Evolutionary conservation across 53 echinoderm and acorn worm genomes (phyloP).

Genomic region (Mesocentrotus franciscanus): DNA sequence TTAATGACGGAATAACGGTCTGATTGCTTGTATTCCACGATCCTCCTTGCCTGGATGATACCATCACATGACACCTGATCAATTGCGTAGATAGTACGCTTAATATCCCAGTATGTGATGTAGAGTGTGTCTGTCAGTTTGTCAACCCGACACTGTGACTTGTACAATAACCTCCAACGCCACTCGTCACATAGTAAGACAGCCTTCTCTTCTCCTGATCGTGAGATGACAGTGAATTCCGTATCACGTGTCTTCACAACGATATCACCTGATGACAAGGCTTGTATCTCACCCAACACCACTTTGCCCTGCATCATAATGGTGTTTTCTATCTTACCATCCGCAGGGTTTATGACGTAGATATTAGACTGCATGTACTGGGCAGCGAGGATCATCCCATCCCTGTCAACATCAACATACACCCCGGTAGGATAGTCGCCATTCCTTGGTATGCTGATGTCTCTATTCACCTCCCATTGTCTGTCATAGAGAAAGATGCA

Average conservation of each 20-base stretch:
- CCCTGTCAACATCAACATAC: slow-evolving; percentile 6
- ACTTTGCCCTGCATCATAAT: background rate
- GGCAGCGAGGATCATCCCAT: slow-evolving; percentile 52
- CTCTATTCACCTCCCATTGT: background rate
- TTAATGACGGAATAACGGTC: background rate
- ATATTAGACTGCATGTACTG: background rate
- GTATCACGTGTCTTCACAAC: background rate
- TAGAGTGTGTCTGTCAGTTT: slow-evolving; percentile 36
- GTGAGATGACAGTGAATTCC: background rate
- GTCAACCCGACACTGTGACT: background rate
- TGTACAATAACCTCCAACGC: too few relatives aligned
- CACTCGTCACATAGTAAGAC: background rate
- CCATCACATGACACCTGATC: slow-evolving; percentile 25
- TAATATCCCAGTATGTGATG: background rate
- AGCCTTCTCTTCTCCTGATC: slow-evolving; percentile 14
- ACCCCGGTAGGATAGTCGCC: background rate
- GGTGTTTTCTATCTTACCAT: slow-evolving; percentile 24
- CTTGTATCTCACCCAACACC: background rate
- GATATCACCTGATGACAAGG: slow-evolving; percentile 39
- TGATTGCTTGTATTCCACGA: background rate
- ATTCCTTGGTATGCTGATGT: too few relatives aligned
- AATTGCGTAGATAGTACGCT: background rate
- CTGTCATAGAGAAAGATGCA: slow-evolving; percentile 29
- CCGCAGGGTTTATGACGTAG: slow-evolving; percentile 23
- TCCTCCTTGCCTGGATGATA: background rate